Base-by-base conservation (phyloP, 2,888 invertebrate genomes). In the Minunthozetes semirufus region DNA sequence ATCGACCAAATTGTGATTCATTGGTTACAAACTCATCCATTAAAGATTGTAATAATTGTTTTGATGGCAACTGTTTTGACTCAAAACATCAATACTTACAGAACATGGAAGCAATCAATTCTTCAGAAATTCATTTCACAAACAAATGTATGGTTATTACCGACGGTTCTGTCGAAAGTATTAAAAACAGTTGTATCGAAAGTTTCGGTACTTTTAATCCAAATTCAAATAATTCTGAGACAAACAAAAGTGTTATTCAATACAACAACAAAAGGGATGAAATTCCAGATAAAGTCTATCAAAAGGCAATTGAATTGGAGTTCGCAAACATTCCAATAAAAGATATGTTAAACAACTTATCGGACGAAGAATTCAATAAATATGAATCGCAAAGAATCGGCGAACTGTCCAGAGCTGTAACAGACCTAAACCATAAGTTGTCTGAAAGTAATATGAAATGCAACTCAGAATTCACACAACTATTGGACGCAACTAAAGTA, bases 401-500 rank as follows among this genome's bases (percentile, higher is more conserved):
- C 15, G 70, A 70, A 48, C 38, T 70, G 15, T 70, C 25, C 0
- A 27, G 17, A 25, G 46, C 70, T 8, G 22, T 22, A 1, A 9
- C 6, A 11, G 48, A 46, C 1, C 27, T 70, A 8, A 42, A 42
- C 8, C 42, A 42, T 4, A 42, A 11, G 11, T 1, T 42, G 42
- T 1, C 11, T 42, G 42, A 13, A 1, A 13, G 42, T 9, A 13
- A 42, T 13, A 42, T 42, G 9, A 42, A 42, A 48, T 48, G 46
- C 1, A 42, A 46, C 19, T 46, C 70, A 46, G 59, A 75, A 61
- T 25, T 71, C 59, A 46, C 46, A 0, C 27, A 59, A 15, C 6
- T 72, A 6, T 50, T 93, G 73, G 92, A 90, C 80, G 89, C 94
- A 33, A 91, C 94, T 78, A 94, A 94, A 86, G 85, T 95, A 80